These are phyloP conservation scores for Ginglymostoma cirratum DNA, from an alignment of 2,113 vertebrate genomes.

Conservation along the genomic window DNA sequence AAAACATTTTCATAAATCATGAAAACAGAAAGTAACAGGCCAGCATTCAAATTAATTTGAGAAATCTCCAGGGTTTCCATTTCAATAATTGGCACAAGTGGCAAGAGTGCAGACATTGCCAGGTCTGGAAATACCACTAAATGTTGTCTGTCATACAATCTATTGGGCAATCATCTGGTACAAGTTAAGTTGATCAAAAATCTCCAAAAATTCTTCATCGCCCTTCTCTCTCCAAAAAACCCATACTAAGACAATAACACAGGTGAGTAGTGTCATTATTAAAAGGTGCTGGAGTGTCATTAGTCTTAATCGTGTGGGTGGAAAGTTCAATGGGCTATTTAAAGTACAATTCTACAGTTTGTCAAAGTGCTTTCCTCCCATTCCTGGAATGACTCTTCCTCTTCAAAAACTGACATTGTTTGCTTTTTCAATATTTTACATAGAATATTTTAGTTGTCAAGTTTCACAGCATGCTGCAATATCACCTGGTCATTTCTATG, in stretches of 20 bases:
- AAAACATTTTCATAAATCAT: background rate
- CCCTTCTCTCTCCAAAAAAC: background rate
- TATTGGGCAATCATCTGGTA: background rate
- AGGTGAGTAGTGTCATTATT: background rate
- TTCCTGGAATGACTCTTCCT: background rate
- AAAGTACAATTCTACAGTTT: background rate
- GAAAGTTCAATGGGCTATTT: background rate
- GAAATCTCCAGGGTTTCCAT: background rate
- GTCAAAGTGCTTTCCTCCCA: background rate
- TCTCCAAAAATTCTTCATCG: too few relatives aligned
- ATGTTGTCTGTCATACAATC: background rate
- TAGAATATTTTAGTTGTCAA: background rate
- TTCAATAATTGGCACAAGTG: background rate
- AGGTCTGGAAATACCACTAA: background rate
- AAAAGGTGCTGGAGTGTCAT: background rate
- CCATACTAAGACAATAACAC: background rate
- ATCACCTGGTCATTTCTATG: too few relatives aligned
- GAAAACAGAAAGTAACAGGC: background rate
- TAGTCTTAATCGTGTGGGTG: background rate
- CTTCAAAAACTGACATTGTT: background rate
- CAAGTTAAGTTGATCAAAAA: background rate
- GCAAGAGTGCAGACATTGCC: background rate
- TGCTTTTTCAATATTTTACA: background rate
- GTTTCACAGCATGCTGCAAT: background rate
- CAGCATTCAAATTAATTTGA: background rate